Base-by-base conservation (phyloP, 2,113 vertebrate genomes). In the Sterrhoptilus dennistouni region DNA sequence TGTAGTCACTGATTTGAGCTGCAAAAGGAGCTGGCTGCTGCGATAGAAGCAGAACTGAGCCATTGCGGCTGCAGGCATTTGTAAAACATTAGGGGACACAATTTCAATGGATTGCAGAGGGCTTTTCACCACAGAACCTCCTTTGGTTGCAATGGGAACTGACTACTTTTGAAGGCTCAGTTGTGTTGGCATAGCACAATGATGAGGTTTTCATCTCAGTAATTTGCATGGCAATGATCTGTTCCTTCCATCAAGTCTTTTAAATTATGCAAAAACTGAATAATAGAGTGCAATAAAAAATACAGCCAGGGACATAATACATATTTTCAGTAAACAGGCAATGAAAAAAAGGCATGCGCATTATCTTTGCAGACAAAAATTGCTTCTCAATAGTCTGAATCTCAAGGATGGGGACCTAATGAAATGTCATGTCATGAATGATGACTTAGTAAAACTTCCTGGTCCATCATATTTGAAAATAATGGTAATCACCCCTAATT, bases 111-210 rank as follows among this genome's bases (percentile, higher is more conserved):
- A 85, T 76, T 83, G 78, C 75, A 79, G 84, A 85, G 70, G 38
- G 57, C 84, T 94, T 96, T 93, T 96, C 82, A 95, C 69, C 68
- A 78, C 65, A 36, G 72, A 92, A 71, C 44, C 87, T 54, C 69
- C 36, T 89, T 87, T 82, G 83, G 88, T 59, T 96, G 77, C 74
- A 82, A 23, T 52, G 76, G 83, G 68, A 95, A 78, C 71, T 60
- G 77, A 68, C 66, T 91, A 76, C 45, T 91, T 96, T 81, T 94
- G 83, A 91, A 93, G 70, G 74, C 81, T 84, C 40, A 72, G 35
- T 87, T 87, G 45, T 72, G 57, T 90, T 27, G 8, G 84, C 53
- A 12, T 72, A 84, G 81, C 61, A 59, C 84, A 75, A 10, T 45
- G 52, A 66, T 82, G 83, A 87, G 69, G 56, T 88, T 95, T 95